A percentile compares a stretch with the other conserved stretches of the same genome.
Conservation (phyloP, 2,797 vertebrate species). For the Girardinus metallicus region DNA sequence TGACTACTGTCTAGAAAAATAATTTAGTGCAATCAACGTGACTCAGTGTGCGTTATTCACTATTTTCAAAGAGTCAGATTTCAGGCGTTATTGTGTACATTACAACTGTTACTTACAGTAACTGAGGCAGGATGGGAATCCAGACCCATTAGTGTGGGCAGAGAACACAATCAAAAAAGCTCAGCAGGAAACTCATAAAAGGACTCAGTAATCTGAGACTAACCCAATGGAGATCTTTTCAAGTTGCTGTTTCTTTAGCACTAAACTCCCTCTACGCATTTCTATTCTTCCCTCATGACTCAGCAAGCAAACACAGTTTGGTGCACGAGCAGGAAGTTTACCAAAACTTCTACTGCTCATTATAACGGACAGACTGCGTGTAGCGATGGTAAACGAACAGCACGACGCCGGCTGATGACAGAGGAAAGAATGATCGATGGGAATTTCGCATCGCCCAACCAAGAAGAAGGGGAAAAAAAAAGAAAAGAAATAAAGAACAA, state of each 20-base stretch:
- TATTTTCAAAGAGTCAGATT: background rate
- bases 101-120: background rate
- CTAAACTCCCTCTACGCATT: slow-evolving; percentile 11
- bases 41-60: background rate
- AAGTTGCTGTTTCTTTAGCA: background rate
- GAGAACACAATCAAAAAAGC: background rate
- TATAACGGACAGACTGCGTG: slow-evolving; percentile 9
- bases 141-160: no score
- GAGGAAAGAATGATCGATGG: slow-evolving; percentile 19
- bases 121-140: background rate
- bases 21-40: background rate
- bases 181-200: background rate
- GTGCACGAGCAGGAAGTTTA: background rate
- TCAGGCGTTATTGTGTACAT: background rate
- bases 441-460: slow-evolving; percentile 7
- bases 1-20: background rate
- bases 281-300: slow-evolving; percentile 21
- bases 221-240: slow-evolving; percentile 5
- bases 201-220: background rate
- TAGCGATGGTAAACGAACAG: background rate
- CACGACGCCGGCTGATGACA: slow-evolving; percentile 9
- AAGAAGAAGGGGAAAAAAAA: background rate
- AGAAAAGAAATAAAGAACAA: slow-evolving; percentile 11
- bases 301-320: slow-evolving; percentile 20
- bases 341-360: slow-evolving; percentile 8